Conservation (phyloP, 2,797 vertebrate genomes). For the Mareca strepera region DNA sequence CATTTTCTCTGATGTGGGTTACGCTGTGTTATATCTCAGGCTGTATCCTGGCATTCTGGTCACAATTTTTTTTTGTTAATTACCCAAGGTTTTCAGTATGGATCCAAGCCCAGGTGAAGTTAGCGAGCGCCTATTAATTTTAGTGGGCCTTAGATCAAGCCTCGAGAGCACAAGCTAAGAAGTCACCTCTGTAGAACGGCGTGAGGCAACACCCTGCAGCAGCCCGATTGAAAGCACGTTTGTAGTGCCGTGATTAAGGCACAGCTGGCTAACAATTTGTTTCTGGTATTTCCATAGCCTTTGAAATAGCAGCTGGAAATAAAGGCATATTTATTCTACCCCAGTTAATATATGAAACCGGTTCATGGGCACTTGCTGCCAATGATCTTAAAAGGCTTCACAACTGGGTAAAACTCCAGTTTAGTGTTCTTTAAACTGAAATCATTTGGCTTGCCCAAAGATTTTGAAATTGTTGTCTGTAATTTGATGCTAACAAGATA, state of each 20-base stretch:
- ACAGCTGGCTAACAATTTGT: not conserved
- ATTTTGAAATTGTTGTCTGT: conserved; percentile 52
- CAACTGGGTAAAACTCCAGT: conserved; percentile 57
- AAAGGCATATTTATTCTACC: conserved; percentile 40
- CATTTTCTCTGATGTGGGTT: not conserved
- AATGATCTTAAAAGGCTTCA: conserved; percentile 40
- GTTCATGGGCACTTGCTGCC: conserved; percentile 16
- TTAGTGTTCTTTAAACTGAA: conserved; percentile 65
- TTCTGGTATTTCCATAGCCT: conserved; percentile 29
- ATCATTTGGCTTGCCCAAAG: conserved; percentile 48
- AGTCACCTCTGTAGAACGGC: not conserved
- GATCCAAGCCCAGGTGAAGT: not conserved
- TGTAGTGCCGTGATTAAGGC: not conserved
- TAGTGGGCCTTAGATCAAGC: not conserved
- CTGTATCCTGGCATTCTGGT: not conserved
- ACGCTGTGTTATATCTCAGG: not conserved
- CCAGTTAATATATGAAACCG: conserved; percentile 59
- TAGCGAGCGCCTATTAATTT: not conserved
- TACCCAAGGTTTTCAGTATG: not conserved
- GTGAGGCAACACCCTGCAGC: not conserved
- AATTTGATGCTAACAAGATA: conserved; percentile 2
- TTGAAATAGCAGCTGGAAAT: conserved; percentile 54
- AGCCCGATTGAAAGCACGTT: not conserved
- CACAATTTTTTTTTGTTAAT: not conserved
- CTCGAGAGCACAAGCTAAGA: not conserved